Evolutionary conservation across 2,797 vertebrate genomes (phyloP), one percentile per base, ranked within the genome.

Genomic region (Parotocinclus haroldoi): DNA sequence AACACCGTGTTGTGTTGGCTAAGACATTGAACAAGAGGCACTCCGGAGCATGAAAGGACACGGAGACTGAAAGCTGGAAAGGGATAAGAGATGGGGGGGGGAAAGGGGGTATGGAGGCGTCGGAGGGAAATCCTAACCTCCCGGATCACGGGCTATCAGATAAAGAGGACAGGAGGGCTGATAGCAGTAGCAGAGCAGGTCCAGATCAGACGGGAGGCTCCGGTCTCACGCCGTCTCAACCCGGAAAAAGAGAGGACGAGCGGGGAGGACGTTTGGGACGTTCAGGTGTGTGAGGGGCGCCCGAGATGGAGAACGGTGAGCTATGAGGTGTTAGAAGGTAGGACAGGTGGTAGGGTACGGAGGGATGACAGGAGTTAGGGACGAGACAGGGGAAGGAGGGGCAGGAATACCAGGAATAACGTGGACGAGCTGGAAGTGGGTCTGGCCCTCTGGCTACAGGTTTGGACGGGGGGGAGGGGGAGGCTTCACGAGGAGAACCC

Each of bases 301-400:
- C 36, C 59, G 58, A 60, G 66, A 50, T 65, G 39, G 51, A 58
- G 56, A 51, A 73, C 61, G 65, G 67, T 78, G 79, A 78, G 68
- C 60, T 64, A 78, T 79, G 64, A 72, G 71, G 71, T 76, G 75
- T 69, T 64, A 65, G 66, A 55, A 61, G 54, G 67, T 58, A 58
- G 76, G 74, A 65, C 75, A 78, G 78, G 79, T 76, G 79, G 53
- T 62, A 53, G 55, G 67, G 71, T 71, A 82, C 69, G 69, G 63
- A 72, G 76, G 76, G 78, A 75, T 68, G 76, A 80, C 79, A 75
- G 69, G 36, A n/a, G 63, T 77, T 77, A 73, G 75, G 52, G 70
- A 77, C 70, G 68, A 64, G 74, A 71, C 70, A 38, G 58, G 19
- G 42, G 53, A 40, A 65, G 62, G 54, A 51, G 56, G 17, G 37